Evolutionary conservation across 2,113 vertebrate genomes (phyloP).

Genomic region (Chloroceryle aenea): DNA sequence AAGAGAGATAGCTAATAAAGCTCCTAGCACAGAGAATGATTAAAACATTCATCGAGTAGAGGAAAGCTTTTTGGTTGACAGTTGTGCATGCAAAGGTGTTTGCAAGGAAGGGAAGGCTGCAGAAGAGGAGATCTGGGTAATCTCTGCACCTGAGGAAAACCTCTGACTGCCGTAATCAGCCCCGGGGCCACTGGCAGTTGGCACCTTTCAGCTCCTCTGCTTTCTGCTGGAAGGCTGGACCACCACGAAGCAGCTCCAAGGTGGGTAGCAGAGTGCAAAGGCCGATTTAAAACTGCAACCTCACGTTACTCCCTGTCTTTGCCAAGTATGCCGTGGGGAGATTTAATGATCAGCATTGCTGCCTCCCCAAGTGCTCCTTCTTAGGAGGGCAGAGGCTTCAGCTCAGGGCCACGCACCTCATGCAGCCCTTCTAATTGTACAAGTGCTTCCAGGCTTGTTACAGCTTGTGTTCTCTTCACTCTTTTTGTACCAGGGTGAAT

Average conservation of each 20-base stretch:
- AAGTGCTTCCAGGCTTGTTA: fast-evolving
- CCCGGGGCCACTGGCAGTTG: not conserved
- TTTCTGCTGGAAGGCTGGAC: not conserved
- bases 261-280: not conserved
- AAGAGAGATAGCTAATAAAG: not conserved
- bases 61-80: not conserved
- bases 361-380: not conserved
- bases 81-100: not conserved
- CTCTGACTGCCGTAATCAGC: not conserved
- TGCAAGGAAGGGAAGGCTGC: not conserved
- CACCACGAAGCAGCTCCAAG: not conserved
- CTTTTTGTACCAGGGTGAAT: not conserved
- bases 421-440: not conserved
- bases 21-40: not conserved
- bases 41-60: not conserved
- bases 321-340: not conserved
- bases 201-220: not conserved
- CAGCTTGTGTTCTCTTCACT: not conserved
- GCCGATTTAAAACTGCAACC: not conserved
- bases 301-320: not conserved
- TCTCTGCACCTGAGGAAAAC: not conserved
- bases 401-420: not conserved
- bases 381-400: not conserved
- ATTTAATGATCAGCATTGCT: fast-evolving
- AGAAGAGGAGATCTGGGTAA: not conserved